These are phyloP conservation scores for Euglossa dilemma DNA, from an alignment of 1,140 invertebrate species.

Conservation along the genomic window DNA sequence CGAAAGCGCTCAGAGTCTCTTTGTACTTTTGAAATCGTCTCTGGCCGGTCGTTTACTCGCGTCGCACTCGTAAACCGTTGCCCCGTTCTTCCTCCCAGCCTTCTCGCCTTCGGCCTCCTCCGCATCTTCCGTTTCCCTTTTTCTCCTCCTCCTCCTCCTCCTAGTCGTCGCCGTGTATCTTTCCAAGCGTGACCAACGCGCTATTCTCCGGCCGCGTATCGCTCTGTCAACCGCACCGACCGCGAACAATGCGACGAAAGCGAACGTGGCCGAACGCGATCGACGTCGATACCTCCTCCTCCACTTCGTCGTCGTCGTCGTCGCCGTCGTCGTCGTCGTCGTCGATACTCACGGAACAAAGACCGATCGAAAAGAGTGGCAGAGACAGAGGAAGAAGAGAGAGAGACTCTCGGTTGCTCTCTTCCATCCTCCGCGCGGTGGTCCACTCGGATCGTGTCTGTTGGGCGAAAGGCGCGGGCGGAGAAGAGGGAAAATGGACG, in stretches of 20 bases:
- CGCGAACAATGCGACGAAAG: background rate
- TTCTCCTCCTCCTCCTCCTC: too few relatives aligned
- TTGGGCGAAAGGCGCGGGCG: too few relatives aligned
- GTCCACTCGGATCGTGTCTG: too few relatives aligned
- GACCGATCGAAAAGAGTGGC: background rate
- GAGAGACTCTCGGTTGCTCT: background rate
- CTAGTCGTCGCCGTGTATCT: background rate
- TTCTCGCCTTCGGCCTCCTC: background rate
- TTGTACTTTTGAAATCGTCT: slow-evolving; percentile 63
- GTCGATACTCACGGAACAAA: too few relatives aligned
- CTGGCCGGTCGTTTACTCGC: slow-evolving; percentile 60
- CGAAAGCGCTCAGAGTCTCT: slow-evolving; percentile 64
- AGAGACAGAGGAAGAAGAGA: background rate
- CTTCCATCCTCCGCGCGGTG: background rate
- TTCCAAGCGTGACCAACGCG: background rate
- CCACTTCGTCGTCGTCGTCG: too few relatives aligned
- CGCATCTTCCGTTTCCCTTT: background rate
- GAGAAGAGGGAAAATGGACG: slow-evolving; percentile 18
- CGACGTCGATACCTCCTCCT: too few relatives aligned
- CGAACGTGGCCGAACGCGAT: background rate
- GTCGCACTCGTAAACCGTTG: slow-evolving; percentile 54
- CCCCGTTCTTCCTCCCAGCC: slow-evolving; percentile 10
- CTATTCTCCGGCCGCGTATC: background rate
- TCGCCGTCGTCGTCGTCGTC: too few relatives aligned
- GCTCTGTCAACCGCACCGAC: background rate